phyloP scores from a whole-genome alignment of 2,113 vertebrate genomes.

The Chunga burmeisteri region DNA sequence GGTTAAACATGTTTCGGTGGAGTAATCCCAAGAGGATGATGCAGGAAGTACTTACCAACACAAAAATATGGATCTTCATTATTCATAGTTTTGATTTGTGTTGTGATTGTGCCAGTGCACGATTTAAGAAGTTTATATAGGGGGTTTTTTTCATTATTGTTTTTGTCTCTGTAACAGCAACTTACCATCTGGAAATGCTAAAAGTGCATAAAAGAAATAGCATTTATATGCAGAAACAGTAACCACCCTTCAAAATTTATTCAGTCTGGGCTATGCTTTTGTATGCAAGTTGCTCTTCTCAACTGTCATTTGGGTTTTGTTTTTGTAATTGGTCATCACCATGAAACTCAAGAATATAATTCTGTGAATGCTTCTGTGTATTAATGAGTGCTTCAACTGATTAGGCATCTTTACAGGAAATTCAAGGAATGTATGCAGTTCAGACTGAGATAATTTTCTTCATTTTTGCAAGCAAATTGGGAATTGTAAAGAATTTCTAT shows the following conservation, averaged over 20 bases:
- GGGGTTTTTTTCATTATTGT: not conserved
- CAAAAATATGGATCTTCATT: not conserved
- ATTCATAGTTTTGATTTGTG: slow-evolving; percentile 50
- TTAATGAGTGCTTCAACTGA: not conserved
- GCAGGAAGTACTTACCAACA: slow-evolving; percentile 12
- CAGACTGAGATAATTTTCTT: not conserved
- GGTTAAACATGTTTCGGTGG: not conserved
- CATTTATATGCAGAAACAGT: slow-evolving; percentile 13
- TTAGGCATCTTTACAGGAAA: not conserved
- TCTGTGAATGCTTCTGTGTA: not conserved
- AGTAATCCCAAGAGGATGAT: not conserved
- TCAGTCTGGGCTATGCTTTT: not conserved
- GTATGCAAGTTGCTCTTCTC: not conserved
- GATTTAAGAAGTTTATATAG: not conserved
- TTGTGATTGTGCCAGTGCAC: not conserved
- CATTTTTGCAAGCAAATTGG: not conserved
- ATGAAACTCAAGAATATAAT: not conserved
- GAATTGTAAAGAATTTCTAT: not conserved
- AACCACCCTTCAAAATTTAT: not conserved
- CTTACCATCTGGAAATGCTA: slow-evolving; percentile 64
- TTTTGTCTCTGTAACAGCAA: slow-evolving; percentile 22
- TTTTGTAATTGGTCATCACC: not conserved
- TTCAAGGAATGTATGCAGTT: not conserved
- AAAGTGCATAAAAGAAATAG: not conserved
- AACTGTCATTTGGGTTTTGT: not conserved